Evolutionary conservation across 2,888 invertebrate species (phyloP), one percentile per base, ranked within the genome.

Genomic region (Apoda limacodes): DNA sequence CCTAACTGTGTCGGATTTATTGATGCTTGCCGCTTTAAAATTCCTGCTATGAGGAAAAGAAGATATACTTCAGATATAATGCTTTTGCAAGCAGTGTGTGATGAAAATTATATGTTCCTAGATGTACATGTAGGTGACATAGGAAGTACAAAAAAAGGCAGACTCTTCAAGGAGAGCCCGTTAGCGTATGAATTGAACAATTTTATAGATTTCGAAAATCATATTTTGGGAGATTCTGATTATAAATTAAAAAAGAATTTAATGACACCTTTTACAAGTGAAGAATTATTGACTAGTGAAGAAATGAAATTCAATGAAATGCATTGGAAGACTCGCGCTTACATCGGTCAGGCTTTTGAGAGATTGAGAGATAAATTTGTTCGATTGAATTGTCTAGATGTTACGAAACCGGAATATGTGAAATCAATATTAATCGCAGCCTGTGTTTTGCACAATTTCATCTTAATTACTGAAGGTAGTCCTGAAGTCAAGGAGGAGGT

Each of bases 1-100:
- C 80, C 80, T 3, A 80, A 78, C 36, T 78, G 80, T 57, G 65
- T 78, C 13, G 80, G 80, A 4, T 75, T 78, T 29, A 64, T 80
- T 40, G 75, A 76, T 50, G 53, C 64, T 6, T 75, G 70, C 39
- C 45, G 62, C n/a, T 55, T 80, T 4, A 69, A 61, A 58, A 51
- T 76, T 22, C 67, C 67, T 1, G 54, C 64, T 6, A 69, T 60
- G 46, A 54, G 52, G 33, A 62, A 51, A 32, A 65, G 47, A 34
- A 64, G 51, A 39, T 45, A 48, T 6, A 59, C 56, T 37, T 52
- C 60, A 30, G 62, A 68, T 9, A 51, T 48, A 15, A 46, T 78
- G n/a, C 52, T 75, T 3, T 42, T 80, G 11, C 80, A 80, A 60
- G 80, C 64, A 20, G 80, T 80, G 2, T 78, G 78, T 55, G 69